Evolutionary conservation across 2,113 vertebrate genomes (phyloP), one percentile per base, ranked within the genome.

Genomic region (Procavia capensis): DNA sequence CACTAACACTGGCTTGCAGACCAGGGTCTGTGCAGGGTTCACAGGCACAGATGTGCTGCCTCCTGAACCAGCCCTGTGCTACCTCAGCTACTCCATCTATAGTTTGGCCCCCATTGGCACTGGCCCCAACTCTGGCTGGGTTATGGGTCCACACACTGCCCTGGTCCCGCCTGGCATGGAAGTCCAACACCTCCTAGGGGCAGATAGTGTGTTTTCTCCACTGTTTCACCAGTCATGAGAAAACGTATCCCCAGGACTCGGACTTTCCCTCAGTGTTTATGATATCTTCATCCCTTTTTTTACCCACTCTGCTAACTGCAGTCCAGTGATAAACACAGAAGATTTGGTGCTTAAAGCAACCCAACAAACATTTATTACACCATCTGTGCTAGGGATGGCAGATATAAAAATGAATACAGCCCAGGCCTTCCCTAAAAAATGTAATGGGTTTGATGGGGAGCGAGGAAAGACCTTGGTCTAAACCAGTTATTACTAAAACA

Each of bases 321-420:
- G 80, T 81, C 45, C 74, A 93, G 24, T 29, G 57, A 57, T 80
- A 93, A 95, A 54, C 19, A 76, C 66, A 66, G 27, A 74, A 22
- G 11, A 79, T 34, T 19, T 3, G 14, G 43, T 50, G 14, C 50
- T 13, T 66, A 34, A 74, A 50, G 70, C 9, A 45, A 78, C 41
- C 89, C 78, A 93, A 70, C 72, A 85, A 80, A 85, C 41, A 90
- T 86, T 86, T 87, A 89, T 92, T 87, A 68, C 61, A 41, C 19
- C 36, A 43, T 93, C 72, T 64, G 14, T 79, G 9, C 54, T 54
- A 43, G 41, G 63, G 16, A 5, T 47, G 70, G 16, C 25, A 70
- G 13, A 59, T 39, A 75, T 3, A 81, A 85, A 90, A 85, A 64
- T 47, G 25, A 90, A 45, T 75, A 66, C 81, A 81, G 82, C 25